These are phyloP conservation scores for Propithecus deckenii DNA, from an alignment of 2,797 vertebrate species.

Conservation along the genomic window DNA sequence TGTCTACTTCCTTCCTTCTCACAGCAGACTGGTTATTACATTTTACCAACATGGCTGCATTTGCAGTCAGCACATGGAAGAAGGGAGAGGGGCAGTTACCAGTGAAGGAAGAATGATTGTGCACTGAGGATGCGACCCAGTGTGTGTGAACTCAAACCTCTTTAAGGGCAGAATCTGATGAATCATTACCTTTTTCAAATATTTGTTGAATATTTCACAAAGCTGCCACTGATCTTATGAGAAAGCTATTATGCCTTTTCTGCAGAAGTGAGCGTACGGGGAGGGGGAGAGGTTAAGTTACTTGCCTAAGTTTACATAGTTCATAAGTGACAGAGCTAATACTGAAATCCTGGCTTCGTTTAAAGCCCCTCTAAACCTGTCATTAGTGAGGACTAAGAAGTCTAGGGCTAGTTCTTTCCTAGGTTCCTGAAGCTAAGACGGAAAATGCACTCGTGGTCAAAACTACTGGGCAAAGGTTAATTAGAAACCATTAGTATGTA, in stretches of 20 bases:
- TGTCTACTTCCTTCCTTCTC: not conserved
- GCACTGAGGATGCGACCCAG: not conserved
- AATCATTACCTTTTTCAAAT: not conserved
- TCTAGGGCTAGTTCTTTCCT: not conserved
- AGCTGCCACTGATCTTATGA: not conserved
- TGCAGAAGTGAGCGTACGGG: not conserved
- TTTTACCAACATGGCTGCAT: not conserved
- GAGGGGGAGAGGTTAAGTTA: not conserved
- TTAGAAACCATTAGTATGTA: not conserved
- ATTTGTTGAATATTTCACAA: not conserved
- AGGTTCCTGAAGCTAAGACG: not conserved
- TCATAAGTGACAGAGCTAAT: not conserved
- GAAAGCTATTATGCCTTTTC: not conserved
- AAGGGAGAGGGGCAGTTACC: not conserved
- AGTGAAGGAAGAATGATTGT: not conserved
- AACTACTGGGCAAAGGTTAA: not conserved
- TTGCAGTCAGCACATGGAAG: not conserved
- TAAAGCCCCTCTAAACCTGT: not conserved
- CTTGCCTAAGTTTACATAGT: not conserved
- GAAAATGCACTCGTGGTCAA: not conserved
- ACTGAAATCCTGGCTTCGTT: not conserved
- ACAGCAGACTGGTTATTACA: not conserved
- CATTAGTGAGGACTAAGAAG: not conserved
- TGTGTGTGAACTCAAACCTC: not conserved
- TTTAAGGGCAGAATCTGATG: not conserved